Evolutionary conservation across 2,113 vertebrate genomes (phyloP), one percentile per base, ranked within the genome.

Genomic region (Castor canadensis): DNA sequence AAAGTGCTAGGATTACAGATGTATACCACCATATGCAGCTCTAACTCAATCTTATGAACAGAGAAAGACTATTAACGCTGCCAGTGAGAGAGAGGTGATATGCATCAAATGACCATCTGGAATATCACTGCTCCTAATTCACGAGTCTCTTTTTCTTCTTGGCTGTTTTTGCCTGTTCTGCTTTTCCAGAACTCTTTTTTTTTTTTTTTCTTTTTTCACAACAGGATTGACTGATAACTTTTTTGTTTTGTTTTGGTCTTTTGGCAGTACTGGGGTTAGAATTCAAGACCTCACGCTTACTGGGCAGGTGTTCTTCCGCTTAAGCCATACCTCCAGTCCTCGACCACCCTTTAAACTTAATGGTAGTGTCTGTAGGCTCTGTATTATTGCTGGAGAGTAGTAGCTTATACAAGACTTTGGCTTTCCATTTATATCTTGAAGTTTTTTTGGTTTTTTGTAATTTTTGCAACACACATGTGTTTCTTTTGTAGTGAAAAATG

Each of bases 401-500:
- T 16, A 19, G 13, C 54, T 79, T 80, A 76, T 52, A 40, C 30
- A 84, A 87, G 15, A 79, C 82, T 80, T 82, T 43, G 47, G 49
- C 38, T 87, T 91, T 93, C 49, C 72, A 52, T 79, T 88, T 80
- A 22, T 64, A 64, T 56, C 66, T 89, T 91, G 58, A 35, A 47
- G 47, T 35, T 76, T 10, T 49, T 49, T 49, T 76, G 45, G 32
- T 76, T 52, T 76, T 76, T 20, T 76, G 47, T 5, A 82, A 73
- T 93, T 88, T 91, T 96, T 94, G 56, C 24, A 80, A 92, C 56
- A 89, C 6, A 56, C 84, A 28, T 49, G 12, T 84, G 47, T 91
- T 92, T 96, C 32, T 94, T 93, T 96, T 69, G 13, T 90, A 88
- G 89, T 76, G 54, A 80, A 92, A 86, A 93, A 93, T 60, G 60